Base-by-base conservation (phyloP, 2,888 invertebrate species). In the Quadroppia sp. region DNA sequence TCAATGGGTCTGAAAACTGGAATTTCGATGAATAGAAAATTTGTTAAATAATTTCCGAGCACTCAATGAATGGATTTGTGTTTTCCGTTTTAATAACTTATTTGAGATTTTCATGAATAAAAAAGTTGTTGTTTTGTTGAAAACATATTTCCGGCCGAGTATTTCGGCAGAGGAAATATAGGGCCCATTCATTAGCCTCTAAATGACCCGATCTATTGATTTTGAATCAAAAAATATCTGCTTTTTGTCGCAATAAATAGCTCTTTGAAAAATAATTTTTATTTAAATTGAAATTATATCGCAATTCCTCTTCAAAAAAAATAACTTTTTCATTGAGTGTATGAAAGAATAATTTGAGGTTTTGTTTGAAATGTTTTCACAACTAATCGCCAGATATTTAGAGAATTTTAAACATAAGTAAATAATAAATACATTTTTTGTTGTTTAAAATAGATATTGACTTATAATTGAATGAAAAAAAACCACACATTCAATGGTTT, bases 171-270 rank as follows among this genome's bases (percentile, higher is more conserved):
- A 53, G 53, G 42, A 73, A 71, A 76, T 36, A 36, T 75, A 87
- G 88, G 81, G 81, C 81, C 82, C 80, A 45, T 45, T 45, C 45
- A 45, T 45, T 45, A 45, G 45, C n/a, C n/a, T 36, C 36, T 36
- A 36, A 36, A 36, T 36, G 36, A 36, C 36, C 36, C 36, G 9
- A 36, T 7, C 36, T 36, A 36, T 36, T 7, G 36, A 9, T 36
- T 36, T 36, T 4, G 4, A 7, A 36, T 7, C 36, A 36, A 36
- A 36, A 9, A 36, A 9, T 7, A 7, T 36, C 6, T 36, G 9
- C 9, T 36, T 36, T 36, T 4, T 36, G 36, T 36, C 36, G 9
- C 4, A 36, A 36, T 36, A 36, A 36, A 36, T 36, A 36, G n/a
- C n/a, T n/a, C n/a, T n/a, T n/a, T 36, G 9, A 36, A 36, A 36